Base-by-base conservation (phyloP, 2,113 vertebrate genomes). In the Takifugu bimaculatus region DNA sequence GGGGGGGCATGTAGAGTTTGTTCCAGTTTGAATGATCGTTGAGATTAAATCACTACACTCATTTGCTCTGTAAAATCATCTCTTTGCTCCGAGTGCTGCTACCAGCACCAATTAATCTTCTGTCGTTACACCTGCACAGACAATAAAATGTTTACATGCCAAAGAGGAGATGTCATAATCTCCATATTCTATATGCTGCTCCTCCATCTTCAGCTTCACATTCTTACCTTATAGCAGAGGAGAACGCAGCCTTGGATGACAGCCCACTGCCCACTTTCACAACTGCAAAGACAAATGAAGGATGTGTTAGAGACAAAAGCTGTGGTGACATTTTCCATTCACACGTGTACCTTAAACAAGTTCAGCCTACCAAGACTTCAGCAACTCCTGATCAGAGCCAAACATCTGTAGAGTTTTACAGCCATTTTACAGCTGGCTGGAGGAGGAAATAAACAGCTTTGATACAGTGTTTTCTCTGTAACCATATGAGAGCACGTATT, bases 211-310 rank as follows among this genome's bases (percentile, higher is more conserved):
- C 32, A 35, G 32, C 35, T 27, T 27, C 20, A 50, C 35, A 5
- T 57, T 70, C 80, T 79, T 85, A 88, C 89, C 85, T 86, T 82
- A 75, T 59, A 74, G 57, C 72, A 68, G 78, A 75, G 50, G 52
- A n/a, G 72, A 82, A 68, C 5, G 62, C 60, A 79, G 75, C 78
- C 71, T 75, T 69, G 60, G 26, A 71, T 26, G 65, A 82, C 67
- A 65, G 83, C 85, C 76, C 84, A 70, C 83, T 65, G 83, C 85
- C 76, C 84, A 70, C 83, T 65, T 74, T 90, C 73, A 78, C 86
- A 84, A 76, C 87, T 90, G 71, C 51, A 78, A 80, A 74, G 43
- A 84, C 43, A 83, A 66, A 72, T 0, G 9, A 12, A 25, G 14
- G 74, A 55, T 52, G 54, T 5, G 57, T 52, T 7, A 61, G 42